phyloP scores from a whole-genome alignment of 1,140 invertebrate genomes.

The Euura saliciscinereae region DNA sequence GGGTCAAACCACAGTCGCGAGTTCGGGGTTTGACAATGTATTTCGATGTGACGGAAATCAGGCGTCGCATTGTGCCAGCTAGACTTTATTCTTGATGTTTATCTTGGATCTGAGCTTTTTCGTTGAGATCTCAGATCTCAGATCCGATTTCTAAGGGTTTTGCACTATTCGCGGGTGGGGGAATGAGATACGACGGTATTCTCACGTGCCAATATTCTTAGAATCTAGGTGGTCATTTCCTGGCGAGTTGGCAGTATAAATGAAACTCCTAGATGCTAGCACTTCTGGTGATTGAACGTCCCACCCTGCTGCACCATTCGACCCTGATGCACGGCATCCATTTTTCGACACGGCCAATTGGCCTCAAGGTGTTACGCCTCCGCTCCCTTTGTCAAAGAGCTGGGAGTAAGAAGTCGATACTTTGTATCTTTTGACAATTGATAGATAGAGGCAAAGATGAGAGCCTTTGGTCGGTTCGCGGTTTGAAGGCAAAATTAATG shows the following conservation, averaged over 20 bases:
- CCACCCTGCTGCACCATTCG: constrained; percentile 19
- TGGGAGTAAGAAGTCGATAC: too few species aligned
- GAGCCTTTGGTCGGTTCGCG: too few species aligned
- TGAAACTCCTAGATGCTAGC: constrained; percentile 1
- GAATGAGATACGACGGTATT: background rate
- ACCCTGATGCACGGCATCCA: constrained; percentile 38
- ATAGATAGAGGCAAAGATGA: too few species aligned
- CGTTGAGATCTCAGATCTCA: background rate
- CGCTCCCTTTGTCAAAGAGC: too few species aligned
- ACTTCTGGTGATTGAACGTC: constrained; percentile 29
- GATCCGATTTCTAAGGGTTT: background rate
- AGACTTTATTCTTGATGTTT: background rate
- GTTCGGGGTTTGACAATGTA: background rate
- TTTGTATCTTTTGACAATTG: too few species aligned
- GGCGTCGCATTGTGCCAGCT: background rate
- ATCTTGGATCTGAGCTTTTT: background rate
- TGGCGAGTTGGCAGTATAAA: background rate
- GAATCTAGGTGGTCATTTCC: background rate
- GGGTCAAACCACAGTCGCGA: too few species aligned
- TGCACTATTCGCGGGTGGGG: too few species aligned
- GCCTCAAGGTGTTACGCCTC: constrained; percentile 23
- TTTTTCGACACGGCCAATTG: constrained; percentile 36
- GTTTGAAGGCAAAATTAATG: too few species aligned
- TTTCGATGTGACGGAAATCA: background rate
- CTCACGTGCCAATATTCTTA: background rate